These are phyloP conservation scores for Drosophila rellima DNA, from an alignment of 2,888 invertebrate genomes.

Conservation along the genomic window DNA sequence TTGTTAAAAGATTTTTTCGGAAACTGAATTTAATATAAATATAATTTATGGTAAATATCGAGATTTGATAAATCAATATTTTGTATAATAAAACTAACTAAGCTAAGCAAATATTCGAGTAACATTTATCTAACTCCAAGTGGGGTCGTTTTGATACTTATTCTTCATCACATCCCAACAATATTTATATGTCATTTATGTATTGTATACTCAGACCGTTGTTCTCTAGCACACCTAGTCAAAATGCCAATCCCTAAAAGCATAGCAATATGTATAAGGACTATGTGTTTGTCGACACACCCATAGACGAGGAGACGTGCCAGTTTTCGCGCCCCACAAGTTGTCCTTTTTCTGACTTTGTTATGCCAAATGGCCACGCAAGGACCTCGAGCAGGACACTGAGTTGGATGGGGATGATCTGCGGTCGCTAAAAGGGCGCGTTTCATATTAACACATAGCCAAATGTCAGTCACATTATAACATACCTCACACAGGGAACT, in stretches of 20 bases:
- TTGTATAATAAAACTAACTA: not conserved
- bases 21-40: no score
- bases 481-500: constrained; percentile 38
- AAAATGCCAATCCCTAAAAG: constrained; percentile 75
- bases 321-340: constrained; percentile 68
- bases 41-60: no score
- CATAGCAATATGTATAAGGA: constrained; percentile 30
- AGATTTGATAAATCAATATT: no score
- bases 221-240: constrained; percentile 70
- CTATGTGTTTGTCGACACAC: constrained; percentile 45
- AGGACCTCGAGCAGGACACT: constrained; percentile 25
- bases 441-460: constrained; percentile 66
- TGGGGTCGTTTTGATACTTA: constrained; percentile 18
- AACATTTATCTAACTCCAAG: constrained; percentile 1
- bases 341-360: constrained; percentile 56
- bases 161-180: constrained; percentile 30
- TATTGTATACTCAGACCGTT: constrained; percentile 36
- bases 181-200: constrained; percentile 47
- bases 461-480: constrained; percentile 47
- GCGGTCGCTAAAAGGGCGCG: constrained; percentile 82
- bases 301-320: constrained; percentile 54
- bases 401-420: constrained; percentile 67
- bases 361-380: constrained; percentile 68
- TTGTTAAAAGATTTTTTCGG: no score
- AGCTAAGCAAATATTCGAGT: not conserved